Conservation (phyloP, 2,113 vertebrate genomes). For the Lepus timidus region DNA sequence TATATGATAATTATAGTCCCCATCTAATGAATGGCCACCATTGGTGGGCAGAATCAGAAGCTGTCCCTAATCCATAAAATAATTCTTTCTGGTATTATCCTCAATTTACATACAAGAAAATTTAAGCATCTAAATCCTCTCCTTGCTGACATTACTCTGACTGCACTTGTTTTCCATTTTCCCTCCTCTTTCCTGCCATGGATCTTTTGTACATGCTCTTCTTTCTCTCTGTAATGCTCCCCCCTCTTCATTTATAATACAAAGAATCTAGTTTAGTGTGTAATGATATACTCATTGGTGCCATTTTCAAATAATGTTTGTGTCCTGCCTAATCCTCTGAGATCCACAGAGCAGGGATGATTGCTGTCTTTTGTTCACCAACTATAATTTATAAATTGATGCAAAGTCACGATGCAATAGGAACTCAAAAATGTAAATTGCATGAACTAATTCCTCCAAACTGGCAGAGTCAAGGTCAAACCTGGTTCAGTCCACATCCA, state of each 20-base stretch:
- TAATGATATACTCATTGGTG: background rate
- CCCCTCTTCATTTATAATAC: background rate
- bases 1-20: background rate
- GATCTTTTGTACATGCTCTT: background rate
- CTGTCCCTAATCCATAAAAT: background rate
- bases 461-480: background rate
- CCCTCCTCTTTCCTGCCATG: background rate
- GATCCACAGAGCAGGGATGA: background rate
- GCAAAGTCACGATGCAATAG: background rate
- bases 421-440: background rate
- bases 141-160: background rate
- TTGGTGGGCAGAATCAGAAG: background rate
- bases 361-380: background rate
- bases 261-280: background rate
- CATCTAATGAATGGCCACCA: background rate
- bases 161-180: background rate
- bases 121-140: background rate
- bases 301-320: background rate
- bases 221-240: background rate
- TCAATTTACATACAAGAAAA: background rate
- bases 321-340: background rate
- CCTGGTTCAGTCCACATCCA: background rate
- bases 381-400: background rate
- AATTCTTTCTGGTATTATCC: background rate
- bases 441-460: background rate